Base-by-base conservation (phyloP, 2,888 invertebrate genomes). In the Dioctria linearis region DNA sequence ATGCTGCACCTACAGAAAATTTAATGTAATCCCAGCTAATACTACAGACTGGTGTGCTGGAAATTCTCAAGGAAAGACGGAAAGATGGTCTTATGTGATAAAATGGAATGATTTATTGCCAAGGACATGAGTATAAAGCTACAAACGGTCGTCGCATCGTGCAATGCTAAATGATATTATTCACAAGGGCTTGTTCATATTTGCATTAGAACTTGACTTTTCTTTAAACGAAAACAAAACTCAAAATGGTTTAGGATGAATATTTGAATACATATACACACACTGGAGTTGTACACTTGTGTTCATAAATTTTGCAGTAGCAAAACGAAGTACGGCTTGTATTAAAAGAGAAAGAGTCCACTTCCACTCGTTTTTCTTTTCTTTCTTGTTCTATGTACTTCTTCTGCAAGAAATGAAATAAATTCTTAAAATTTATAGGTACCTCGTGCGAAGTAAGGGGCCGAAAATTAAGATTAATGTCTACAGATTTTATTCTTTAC, bases 61-160 rank as follows among this genome's bases (percentile, higher is more conserved):
- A 25, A 25, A 67, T 43, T 67, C 67, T 67, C 67, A 67, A 13
- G 43, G 25, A 67, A 67, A 67, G 46, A 67, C 43, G 67, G 67
- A 67, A 67, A 67, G 67, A 67, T 67, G 67, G 67, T 67, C 67
- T 67, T 67, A 67, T 67, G 46, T 67, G 67, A 67, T 67, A 67
- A 67, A 67, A 25, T 67, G 46, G 67, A 67, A 67, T 67, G 67
- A 67, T 67, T 67, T 67, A 67, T 67, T 67, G 43, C 67, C 67
- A 46, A 49, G 67, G 67, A 67, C 67, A 67, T 67, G 67, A 40
- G 40, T 25, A 43, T 25, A 67, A 67, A 67, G 46, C 67, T 67
- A 67, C 42, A 67, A 46, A 67, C 42, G 67, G 67, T 25, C 25
- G 25, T 25, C 5, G 46, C 67, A 67, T 67, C 67, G n/a, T 46